phyloP scores from a whole-genome alignment of 1,140 invertebrate genomes.

The Choristoneura fumiferana region DNA sequence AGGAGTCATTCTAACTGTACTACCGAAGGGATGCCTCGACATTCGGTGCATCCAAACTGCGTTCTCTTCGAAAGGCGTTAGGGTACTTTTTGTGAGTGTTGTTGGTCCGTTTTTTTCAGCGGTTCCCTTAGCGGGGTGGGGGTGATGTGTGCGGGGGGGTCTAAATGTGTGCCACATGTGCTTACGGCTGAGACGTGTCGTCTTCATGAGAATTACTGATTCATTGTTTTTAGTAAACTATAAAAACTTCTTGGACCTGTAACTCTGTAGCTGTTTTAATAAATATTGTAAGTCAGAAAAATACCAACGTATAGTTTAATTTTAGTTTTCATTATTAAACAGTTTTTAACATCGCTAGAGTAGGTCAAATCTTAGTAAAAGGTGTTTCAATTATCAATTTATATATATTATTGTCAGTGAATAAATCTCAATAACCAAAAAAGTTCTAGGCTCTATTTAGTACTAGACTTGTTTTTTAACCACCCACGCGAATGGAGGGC shows the following conservation, averaged over 20 bases:
- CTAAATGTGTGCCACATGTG: slow-evolving; percentile 65
- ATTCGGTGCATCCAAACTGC: slow-evolving; percentile 30
- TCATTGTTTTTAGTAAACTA: slow-evolving; percentile 52
- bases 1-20: slow-evolving; percentile 21
- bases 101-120: slow-evolving; percentile 57
- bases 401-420: too few relatives aligned
- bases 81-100: slow-evolving; percentile 33
- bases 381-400: too few relatives aligned
- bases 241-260: slow-evolving; percentile 4
- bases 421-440: too few relatives aligned
- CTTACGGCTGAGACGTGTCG: slow-evolving; percentile 36
- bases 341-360: too few relatives aligned
- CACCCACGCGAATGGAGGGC: too few relatives aligned
- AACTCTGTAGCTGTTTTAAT: not conserved
- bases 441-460: too few relatives aligned
- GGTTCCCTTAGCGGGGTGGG: slow-evolving; percentile 60
- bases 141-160: slow-evolving; percentile 40
- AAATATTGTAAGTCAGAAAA: too few relatives aligned
- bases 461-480: too few relatives aligned
- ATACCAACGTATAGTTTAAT: too few relatives aligned
- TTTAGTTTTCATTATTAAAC: too few relatives aligned
- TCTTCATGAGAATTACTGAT: slow-evolving; percentile 72
- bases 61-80: slow-evolving; percentile 31
- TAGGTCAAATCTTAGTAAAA: too few relatives aligned
- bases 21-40: slow-evolving; percentile 15